Conservation (phyloP, 2,797 vertebrate species). For the Distichodus sexfasciatus region DNA sequence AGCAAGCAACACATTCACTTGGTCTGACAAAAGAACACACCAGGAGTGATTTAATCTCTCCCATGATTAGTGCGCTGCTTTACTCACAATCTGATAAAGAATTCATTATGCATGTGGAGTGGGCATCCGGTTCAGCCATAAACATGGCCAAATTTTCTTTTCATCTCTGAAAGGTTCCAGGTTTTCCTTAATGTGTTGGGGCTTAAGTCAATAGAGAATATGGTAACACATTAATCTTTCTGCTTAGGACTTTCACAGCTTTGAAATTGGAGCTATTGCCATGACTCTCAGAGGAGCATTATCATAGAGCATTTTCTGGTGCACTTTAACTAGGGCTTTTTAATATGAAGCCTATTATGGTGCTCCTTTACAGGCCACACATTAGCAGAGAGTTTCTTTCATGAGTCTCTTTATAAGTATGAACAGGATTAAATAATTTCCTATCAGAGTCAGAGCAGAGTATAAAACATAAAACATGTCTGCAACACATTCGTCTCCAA, state of each 20-base stretch:
- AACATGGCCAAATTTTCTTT: constrained; percentile 63
- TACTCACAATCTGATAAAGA: constrained; percentile 75
- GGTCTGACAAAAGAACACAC: constrained; percentile 53
- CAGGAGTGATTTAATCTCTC: constrained; percentile 64
- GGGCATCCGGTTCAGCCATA: constrained; percentile 63
- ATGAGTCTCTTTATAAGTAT: background rate
- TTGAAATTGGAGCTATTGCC: constrained; percentile 46
- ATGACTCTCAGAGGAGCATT: constrained; percentile 38
- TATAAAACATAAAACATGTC: no score
- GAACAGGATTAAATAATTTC: background rate
- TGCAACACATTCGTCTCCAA: no score
- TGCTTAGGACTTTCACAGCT: constrained; percentile 47
- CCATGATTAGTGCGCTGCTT: constrained; percentile 54
- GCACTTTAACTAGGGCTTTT: constrained; percentile 33
- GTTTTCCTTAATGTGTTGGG: constrained; percentile 55
- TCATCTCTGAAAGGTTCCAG: constrained; percentile 64
- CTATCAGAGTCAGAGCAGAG: background rate
- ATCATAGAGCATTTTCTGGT: constrained; percentile 52
- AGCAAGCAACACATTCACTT: constrained; percentile 34
- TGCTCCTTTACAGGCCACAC: constrained; percentile 11
- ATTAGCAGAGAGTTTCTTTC: background rate
- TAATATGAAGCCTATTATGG: constrained; percentile 12
- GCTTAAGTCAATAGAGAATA: constrained; percentile 54
- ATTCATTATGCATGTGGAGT: constrained; percentile 71
- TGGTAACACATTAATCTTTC: constrained; percentile 56